Evolutionary conservation across 2,113 vertebrate species (phyloP).

Genomic region (Smithornis capensis): DNA sequence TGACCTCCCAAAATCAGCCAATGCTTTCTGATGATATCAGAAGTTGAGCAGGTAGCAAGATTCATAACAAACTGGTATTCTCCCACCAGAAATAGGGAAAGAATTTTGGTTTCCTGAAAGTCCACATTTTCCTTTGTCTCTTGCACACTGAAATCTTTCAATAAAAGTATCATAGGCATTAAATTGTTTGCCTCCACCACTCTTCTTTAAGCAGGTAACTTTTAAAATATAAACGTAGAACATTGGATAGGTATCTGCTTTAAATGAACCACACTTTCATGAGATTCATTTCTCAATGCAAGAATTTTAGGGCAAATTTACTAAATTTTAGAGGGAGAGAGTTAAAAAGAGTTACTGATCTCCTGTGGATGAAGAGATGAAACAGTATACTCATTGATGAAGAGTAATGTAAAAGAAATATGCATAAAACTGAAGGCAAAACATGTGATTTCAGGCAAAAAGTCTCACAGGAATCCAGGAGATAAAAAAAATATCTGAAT

Average conservation of each 20-base stretch:
- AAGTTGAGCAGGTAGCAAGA: background rate
- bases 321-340: background rate
- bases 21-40: background rate
- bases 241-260: background rate
- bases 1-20: background rate
- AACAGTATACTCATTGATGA: background rate
- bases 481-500: background rate
- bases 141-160: background rate
- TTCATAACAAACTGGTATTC: background rate
- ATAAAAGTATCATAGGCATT: background rate
- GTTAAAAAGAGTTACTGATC: background rate
- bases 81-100: background rate
- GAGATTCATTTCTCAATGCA: background rate
- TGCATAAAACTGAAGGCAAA: slow-evolving; percentile 1
- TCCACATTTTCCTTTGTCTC: background rate
- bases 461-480: background rate
- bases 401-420: background rate
- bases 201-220: background rate
- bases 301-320: background rate
- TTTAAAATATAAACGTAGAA: background rate
- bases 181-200: background rate
- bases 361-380: background rate
- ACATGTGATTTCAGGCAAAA: background rate
- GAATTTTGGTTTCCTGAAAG: background rate
- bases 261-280: background rate